phyloP scores from a whole-genome alignment of 2,888 invertebrate species.

The Prenolepis imparis region DNA sequence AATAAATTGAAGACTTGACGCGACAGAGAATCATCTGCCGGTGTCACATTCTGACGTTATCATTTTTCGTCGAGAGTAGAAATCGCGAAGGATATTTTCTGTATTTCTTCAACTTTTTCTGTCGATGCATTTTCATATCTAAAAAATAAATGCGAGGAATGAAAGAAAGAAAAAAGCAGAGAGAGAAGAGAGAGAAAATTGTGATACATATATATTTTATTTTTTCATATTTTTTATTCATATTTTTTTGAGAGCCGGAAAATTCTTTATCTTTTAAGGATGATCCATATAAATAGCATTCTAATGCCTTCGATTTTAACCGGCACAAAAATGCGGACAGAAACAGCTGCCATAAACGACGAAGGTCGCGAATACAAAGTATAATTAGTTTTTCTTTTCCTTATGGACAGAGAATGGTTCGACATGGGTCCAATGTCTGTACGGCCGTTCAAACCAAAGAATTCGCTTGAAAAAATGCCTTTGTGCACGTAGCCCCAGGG shows the following conservation, averaged over 20 bases:
- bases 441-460: slow-evolving; percentile 5
- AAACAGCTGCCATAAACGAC: slow-evolving; percentile 65
- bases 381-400: slow-evolving; percentile 71
- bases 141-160: background rate
- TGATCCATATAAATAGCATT: background rate
- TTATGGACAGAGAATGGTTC: slow-evolving; percentile 62
- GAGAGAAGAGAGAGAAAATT: background rate
- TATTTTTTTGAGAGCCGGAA: background rate
- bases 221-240: background rate
- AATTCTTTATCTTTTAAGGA: too few relatives aligned
- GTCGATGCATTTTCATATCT: background rate
- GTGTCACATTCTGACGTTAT: slow-evolving; percentile 30
- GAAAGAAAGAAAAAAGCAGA: background rate
- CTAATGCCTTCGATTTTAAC: background rate
- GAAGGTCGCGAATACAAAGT: slow-evolving; percentile 70
- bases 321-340: slow-evolving; percentile 18
- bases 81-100: background rate
- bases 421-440: background rate
- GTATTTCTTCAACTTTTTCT: background rate
- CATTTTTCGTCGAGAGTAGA: background rate
- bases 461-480: slow-evolving; percentile 67
- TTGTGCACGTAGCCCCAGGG: slow-evolving; percentile 51
- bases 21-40: slow-evolving; percentile 35
- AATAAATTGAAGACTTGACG: slow-evolving; percentile 57
- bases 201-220: background rate